These are phyloP conservation scores for Pemphigus obesinymphae DNA, from an alignment of 1,140 invertebrate genomes.

Conservation along the genomic window DNA sequence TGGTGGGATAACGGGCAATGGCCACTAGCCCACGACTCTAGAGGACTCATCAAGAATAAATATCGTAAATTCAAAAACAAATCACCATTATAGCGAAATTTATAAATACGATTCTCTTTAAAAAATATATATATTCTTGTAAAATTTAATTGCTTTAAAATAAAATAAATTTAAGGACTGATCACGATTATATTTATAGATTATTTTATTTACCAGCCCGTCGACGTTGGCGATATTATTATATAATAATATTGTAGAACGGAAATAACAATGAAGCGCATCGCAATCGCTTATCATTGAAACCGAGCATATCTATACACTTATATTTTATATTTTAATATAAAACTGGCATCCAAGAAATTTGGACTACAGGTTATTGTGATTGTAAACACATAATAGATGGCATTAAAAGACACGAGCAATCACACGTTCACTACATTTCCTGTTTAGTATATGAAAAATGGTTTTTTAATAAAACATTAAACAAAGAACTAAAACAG, in stretches of 20 bases:
- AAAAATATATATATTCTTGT: not conserved
- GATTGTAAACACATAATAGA: too few species aligned
- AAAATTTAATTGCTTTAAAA: too few species aligned
- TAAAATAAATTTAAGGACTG: not conserved
- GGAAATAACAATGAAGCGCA: too few species aligned
- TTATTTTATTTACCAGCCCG: not conserved
- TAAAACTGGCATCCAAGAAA: too few species aligned
- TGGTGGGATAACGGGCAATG: not conserved
- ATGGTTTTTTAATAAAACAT: too few species aligned
- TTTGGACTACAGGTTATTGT: too few species aligned
- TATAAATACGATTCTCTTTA: not conserved
- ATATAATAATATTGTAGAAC: not conserved
- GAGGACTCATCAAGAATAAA: not conserved
- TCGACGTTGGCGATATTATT: not conserved
- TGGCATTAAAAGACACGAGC: too few species aligned
- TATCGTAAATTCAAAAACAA: too few species aligned
- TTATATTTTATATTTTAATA: not conserved
- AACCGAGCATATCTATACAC: not conserved
- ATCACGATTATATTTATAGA: slow-evolving; percentile 3
- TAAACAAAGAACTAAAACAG: too few species aligned
- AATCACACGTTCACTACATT: too few species aligned
- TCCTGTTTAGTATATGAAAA: too few species aligned
- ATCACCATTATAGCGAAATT: not conserved
- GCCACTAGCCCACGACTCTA: not conserved
- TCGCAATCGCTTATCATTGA: not conserved